Base-by-base conservation (phyloP, 1,140 invertebrate species). In the Drosophila kanapiae region DNA sequence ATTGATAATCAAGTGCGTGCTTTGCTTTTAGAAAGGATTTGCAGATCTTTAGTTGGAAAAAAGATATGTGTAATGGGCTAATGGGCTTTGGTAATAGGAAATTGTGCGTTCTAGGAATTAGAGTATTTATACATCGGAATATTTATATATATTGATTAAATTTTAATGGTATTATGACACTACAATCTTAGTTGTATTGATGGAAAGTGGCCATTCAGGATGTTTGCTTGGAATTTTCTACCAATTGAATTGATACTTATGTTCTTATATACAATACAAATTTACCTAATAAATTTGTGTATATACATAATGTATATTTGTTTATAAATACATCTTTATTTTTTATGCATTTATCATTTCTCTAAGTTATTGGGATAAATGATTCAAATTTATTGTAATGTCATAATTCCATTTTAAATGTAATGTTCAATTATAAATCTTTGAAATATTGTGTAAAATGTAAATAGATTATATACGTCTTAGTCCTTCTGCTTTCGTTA, bases 1-100 rank as follows among this genome's bases (percentile, higher is more conserved):
- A 87, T 87, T 87, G 83, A 88, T 88, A 87, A 87, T 78, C 84
- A 67, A 53, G 61, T 80, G 84, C 62, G 57, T 83, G 67, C 53
- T 40, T 61, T 35, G 47, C 43, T 62, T 87, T 87, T 87, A 87
- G 83, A 87, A 87, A 87, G 83, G 83, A 86, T 82, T 65, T 59
- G 27, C 23, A 31, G 61, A 51, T 67, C 37, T 6, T 35, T 18
- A 37, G 10, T 8, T 13, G 42, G 23, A 51, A 16, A 9, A 35
- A 40, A 29, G 43, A 58, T 56, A 42, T 40, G 23, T 47, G 35
- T 35, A 72, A 58, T 70, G 29, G 43, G 37, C 14, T 64, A 72
- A 58, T 70, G 29, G 43, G 37, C 14, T 64, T 68, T 38, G 29
- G 3, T 1, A 13, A 1, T 0, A 3, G 33, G 13, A 40, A 54